phyloP scores from a whole-genome alignment of 1,140 invertebrate species.

The Eumaeus atala region DNA sequence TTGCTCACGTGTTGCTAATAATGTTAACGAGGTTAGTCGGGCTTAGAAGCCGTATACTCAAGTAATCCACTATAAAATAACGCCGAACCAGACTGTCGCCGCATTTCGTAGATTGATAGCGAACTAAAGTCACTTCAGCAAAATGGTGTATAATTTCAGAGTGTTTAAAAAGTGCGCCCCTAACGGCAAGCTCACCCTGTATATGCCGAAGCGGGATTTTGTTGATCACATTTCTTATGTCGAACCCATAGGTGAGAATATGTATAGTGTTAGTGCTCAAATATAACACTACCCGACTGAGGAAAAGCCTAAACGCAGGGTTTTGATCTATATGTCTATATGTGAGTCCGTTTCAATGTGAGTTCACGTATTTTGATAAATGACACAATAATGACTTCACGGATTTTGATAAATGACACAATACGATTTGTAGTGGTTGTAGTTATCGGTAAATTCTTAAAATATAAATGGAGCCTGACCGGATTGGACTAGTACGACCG shows the following conservation, averaged over 20 bases:
- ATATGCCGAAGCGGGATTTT: constrained; percentile 96
- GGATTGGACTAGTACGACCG: no score
- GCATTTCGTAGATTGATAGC: constrained; percentile 20
- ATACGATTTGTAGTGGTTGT: no score
- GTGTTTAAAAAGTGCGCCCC: constrained; percentile 97
- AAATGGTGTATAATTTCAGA: constrained; percentile 91
- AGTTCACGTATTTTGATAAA: no score
- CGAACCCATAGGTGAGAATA: constrained; percentile 89
- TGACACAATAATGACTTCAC: no score
- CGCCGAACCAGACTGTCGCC: constrained; percentile 3
- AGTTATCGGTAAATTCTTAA: no score
- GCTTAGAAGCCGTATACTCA: constrained; percentile 41
- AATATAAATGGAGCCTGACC: no score
- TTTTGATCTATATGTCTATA: no score
- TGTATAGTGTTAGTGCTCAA: no score
- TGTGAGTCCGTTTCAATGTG: no score
- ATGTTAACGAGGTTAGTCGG: constrained; percentile 45
- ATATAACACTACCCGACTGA: no score
- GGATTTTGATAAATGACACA: no score
- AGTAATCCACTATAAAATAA: constrained; percentile 57
- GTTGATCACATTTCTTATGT: constrained; percentile 94
- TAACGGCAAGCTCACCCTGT: constrained; percentile 95
- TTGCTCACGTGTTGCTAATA: constrained; percentile 29
- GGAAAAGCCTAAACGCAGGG: no score
- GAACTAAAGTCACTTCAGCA: constrained; percentile 31